Evolutionary conservation across 2,113 vertebrate species (phyloP).

Genomic region (Poecile atricapillus): DNA sequence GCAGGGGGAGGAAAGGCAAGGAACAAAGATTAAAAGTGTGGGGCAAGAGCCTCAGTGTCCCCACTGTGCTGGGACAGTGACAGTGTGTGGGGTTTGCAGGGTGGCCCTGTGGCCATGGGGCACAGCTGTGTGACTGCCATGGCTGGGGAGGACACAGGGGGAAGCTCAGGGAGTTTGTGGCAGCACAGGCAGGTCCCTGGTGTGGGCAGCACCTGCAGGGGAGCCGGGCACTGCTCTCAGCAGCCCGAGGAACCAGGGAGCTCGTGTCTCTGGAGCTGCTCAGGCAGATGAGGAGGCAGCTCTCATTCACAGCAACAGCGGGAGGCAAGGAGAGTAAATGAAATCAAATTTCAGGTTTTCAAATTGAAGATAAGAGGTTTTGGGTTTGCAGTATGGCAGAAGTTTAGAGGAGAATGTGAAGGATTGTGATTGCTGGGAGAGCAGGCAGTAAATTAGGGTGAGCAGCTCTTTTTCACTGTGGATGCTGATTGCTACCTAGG

Average conservation of each 20-base stretch:
- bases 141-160: neutral
- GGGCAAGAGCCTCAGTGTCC: neutral
- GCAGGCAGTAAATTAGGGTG: neutral
- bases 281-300: neutral
- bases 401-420: neutral
- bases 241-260: accelerated
- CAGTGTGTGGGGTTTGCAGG: neutral
- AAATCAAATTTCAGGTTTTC: neutral
- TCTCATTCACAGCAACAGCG: accelerated
- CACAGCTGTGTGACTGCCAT: neutral
- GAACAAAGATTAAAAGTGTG: neutral
- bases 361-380: neutral
- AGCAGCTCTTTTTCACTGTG: neutral
- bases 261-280: neutral
- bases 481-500: neutral
- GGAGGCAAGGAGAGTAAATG: neutral
- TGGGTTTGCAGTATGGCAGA: neutral
- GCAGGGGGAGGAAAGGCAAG: neutral
- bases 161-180: neutral
- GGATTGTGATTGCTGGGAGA: neutral
- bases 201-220: accelerated
- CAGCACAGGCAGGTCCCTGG: neutral
- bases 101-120: neutral
- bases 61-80: accelerated
- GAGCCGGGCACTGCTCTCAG: neutral